Evolutionary conservation across 2,113 vertebrate genomes (phyloP).

Genomic region (Phalacrocorax aristotelis): DNA sequence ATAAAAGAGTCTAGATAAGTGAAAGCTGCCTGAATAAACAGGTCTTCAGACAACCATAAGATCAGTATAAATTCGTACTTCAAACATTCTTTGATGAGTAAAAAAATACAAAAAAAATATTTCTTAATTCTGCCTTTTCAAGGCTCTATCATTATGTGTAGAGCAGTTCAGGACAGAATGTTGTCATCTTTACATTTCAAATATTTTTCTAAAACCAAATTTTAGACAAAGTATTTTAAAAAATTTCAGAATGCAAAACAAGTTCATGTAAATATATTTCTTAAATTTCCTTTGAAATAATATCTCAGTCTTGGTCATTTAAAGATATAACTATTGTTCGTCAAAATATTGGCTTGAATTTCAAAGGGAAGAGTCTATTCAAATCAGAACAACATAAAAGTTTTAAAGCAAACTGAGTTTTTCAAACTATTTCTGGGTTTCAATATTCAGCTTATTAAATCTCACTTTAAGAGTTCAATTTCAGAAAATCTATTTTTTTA

Average conservation of each 20-base stretch:
- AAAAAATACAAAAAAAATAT: neutral
- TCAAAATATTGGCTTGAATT: neutral
- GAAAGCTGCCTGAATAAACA: neutral
- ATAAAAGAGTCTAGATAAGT: neutral
- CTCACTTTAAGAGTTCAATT: conserved; percentile 18
- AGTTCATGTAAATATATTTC: neutral
- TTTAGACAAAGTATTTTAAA: neutral
- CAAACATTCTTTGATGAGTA: neutral
- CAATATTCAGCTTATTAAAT: conserved; percentile 25
- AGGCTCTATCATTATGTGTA: neutral
- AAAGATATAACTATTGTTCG: neutral
- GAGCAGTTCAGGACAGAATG: neutral
- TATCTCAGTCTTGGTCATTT: neutral
- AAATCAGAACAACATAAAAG: neutral
- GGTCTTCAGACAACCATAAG: neutral
- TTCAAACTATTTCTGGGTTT: neutral
- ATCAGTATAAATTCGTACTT: neutral
- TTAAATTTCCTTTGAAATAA: neutral
- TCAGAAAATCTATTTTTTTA: conserved; percentile 25
- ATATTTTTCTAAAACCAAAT: neutral
- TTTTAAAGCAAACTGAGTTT: neutral
- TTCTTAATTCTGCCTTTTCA: neutral
- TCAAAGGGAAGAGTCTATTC: neutral
- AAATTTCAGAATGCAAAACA: neutral
- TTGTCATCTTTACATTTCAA: neutral